Evolutionary conservation across 1,140 invertebrate genomes (phyloP).

Genomic region (Dermatophagoides farinae): DNA sequence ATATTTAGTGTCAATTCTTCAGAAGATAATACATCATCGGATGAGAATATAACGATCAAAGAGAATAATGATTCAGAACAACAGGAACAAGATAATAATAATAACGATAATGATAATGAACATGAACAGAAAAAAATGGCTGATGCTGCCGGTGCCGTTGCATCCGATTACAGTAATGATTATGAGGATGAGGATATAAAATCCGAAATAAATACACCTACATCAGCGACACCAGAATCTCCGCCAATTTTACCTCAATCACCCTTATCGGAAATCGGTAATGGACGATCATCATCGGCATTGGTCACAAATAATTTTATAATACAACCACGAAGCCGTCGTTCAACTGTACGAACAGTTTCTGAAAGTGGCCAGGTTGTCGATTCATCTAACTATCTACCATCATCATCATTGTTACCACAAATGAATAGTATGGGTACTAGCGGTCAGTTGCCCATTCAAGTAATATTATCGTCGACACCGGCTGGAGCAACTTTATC

Average conservation of each 20-base stretch:
- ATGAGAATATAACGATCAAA: no score
- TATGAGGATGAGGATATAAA: neutral
- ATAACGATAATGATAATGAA: neutral
- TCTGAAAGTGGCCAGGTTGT: neutral
- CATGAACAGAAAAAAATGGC: neutral
- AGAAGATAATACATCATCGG: neutral
- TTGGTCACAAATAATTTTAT: neutral
- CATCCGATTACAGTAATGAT: neutral
- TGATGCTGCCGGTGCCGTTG: neutral
- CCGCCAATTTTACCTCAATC: neutral
- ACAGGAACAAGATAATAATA: neutral
- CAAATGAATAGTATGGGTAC: neutral
- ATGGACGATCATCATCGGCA: neutral
- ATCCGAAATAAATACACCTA: neutral
- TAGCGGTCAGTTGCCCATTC: slow-evolving; percentile 2
- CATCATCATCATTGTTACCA: no score
- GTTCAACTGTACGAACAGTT: neutral
- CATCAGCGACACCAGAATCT: neutral
- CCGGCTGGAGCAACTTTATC: neutral
- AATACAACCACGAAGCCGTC: neutral
- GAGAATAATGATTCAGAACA: neutral
- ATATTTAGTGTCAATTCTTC: neutral
- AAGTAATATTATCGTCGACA: neutral
- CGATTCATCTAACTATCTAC: no score
- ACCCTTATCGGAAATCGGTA: neutral